phyloP scores from a whole-genome alignment of 2,797 vertebrate species.

The Cossypha heuglini region DNA sequence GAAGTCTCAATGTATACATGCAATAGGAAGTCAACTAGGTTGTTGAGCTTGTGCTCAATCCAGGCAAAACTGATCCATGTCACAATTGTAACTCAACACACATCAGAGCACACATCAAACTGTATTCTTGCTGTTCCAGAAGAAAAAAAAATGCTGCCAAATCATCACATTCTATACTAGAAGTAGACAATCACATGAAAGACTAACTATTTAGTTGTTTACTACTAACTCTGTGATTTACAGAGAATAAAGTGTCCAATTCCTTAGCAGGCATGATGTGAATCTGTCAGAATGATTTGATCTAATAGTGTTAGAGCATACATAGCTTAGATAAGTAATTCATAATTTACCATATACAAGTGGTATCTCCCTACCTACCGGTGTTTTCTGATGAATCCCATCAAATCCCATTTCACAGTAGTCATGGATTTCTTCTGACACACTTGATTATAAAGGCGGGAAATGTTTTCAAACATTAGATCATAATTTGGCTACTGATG shows the following conservation, averaged over 20 bases:
- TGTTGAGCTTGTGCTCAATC: neutral
- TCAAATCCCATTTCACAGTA: neutral
- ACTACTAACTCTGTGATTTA: neutral
- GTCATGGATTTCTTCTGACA: neutral
- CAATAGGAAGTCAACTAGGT: neutral
- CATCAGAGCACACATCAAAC: neutral
- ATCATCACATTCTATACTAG: neutral
- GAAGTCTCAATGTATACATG: neutral
- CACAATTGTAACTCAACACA: neutral
- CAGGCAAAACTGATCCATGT: neutral
- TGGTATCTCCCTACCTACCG: neutral
- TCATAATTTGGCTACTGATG: neutral
- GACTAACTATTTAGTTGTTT: neutral
- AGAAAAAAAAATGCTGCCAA: neutral
- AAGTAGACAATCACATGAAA: neutral
- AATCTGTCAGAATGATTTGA: neutral
- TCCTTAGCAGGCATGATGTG: neutral
- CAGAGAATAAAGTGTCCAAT: neutral
- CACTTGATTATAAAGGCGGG: neutral
- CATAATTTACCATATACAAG: neutral
- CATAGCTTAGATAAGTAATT: neutral
- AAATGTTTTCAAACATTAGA: neutral
- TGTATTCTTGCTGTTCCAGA: neutral
- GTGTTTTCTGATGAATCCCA: neutral
- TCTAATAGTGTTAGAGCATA: neutral